These are phyloP conservation scores for Galeruca laticollis DNA, from an alignment of 2,888 invertebrate genomes.

Conservation along the genomic window DNA sequence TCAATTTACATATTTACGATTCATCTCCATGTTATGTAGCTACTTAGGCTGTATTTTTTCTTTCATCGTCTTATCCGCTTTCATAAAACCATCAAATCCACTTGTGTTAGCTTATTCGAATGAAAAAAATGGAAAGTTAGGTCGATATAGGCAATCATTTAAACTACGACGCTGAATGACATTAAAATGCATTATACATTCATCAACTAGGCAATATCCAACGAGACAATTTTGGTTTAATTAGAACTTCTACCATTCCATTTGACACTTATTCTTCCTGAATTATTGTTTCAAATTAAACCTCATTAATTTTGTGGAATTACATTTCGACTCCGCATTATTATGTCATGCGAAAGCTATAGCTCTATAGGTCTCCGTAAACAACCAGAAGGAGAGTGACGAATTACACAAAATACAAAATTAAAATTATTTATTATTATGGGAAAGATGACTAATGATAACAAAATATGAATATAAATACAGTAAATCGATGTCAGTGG, in stretches of 20 bases:
- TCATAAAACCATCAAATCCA: too few species aligned
- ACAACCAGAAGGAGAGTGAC: conserved; percentile 19
- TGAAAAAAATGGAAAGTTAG: not conserved
- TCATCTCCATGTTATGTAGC: too few species aligned
- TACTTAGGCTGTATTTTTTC: too few species aligned
- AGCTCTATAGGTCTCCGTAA: conserved; percentile 16
- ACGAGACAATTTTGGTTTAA: conserved; percentile 20
- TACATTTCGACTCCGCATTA: conserved; percentile 29
- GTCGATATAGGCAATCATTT: not conserved
- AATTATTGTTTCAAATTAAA: conserved; percentile 43
- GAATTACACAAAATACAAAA: conserved; percentile 27
- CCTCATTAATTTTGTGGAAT: conserved; percentile 39
- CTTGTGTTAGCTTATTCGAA: too few species aligned
- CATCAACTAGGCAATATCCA: conserved; percentile 8
- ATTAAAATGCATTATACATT: conserved; percentile 19
- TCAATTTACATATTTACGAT: too few species aligned
- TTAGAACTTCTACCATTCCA: conserved; percentile 29
- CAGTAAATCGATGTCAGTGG: too few species aligned
- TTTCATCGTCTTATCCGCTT: too few species aligned
- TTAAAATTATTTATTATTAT: conserved; percentile 28
- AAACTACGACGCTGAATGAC: not conserved
- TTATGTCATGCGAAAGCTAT: conserved; percentile 15
- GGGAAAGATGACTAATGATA: conserved; percentile 21
- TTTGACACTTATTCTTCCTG: conserved; percentile 35
- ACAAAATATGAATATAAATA: not conserved